phyloP scores from a whole-genome alignment of 2,888 invertebrate species.

The Sarcophaga subvicina region DNA sequence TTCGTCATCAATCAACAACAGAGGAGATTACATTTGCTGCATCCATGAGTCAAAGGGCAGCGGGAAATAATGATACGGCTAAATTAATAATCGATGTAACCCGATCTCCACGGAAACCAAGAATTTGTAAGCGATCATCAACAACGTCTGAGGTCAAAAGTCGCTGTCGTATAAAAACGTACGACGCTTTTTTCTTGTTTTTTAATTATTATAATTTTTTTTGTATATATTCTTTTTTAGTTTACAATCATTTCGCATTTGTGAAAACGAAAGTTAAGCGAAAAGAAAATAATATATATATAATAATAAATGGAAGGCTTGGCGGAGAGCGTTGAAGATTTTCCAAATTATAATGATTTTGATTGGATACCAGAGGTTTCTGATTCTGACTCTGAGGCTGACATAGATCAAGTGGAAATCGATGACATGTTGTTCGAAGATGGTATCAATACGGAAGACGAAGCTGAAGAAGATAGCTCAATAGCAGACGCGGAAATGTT shows the following conservation, averaged over 20 bases:
- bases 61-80: too few relatives aligned
- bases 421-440: not conserved
- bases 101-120: too few relatives aligned
- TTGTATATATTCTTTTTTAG: conserved; percentile 47
- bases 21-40: too few relatives aligned
- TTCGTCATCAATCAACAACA: too few relatives aligned
- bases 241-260: not conserved
- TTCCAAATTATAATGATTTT: conserved; percentile 12
- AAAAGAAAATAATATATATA: conserved; percentile 1
- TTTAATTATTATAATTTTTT: conserved; percentile 75
- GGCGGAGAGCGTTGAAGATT: conserved; percentile 21
- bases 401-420: not conserved
- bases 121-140: too few relatives aligned
- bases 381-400: conserved; percentile 8
- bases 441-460: not conserved
- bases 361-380: conserved; percentile 20
- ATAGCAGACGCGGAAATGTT: conserved; percentile 25
- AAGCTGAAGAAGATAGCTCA: conserved; percentile 31
- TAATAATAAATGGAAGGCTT: not conserved
- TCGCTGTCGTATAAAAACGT: conserved; percentile 16
- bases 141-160: not conserved
- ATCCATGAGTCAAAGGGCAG: too few relatives aligned
- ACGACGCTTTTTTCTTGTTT: conserved; percentile 38
- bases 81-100: too few relatives aligned
- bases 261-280: conserved; percentile 4